These are phyloP conservation scores for Dicerorhinus sumatrensis DNA, from an alignment of 2,113 vertebrate species.

Conservation along the genomic window DNA sequence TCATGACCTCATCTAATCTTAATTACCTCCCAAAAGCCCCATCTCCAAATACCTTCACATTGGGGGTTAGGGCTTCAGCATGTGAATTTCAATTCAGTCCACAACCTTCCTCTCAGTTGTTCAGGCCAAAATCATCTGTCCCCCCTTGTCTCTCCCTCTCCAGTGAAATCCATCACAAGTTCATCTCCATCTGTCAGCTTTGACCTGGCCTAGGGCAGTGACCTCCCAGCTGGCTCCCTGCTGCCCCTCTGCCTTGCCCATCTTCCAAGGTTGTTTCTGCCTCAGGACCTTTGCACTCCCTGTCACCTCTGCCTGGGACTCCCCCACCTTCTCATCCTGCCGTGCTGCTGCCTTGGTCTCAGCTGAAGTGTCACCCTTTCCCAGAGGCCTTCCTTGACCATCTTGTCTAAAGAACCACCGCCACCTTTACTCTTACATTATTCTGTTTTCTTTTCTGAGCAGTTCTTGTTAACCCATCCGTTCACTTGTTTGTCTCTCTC, in stretches of 20 bases:
- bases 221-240: not conserved
- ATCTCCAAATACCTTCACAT: too few species aligned
- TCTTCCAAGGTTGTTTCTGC: not conserved
- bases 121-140: not conserved
- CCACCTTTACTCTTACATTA: not conserved
- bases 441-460: not conserved
- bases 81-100: not conserved
- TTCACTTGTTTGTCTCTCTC: not conserved
- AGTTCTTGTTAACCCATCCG: not conserved
- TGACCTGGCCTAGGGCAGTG: not conserved
- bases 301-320: not conserved
- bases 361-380: not conserved
- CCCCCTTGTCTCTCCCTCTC: too few species aligned
- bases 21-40: too few species aligned
- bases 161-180: not conserved
- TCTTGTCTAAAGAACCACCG: not conserved
- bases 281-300: not conserved
- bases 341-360: not conserved
- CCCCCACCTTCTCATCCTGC: too few species aligned
- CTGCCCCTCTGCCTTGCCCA: not conserved
- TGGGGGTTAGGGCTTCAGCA: not conserved
- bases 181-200: not conserved
- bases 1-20: too few species aligned
- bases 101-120: not conserved
- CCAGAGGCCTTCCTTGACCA: not conserved